Base-by-base conservation (phyloP, 1,140 invertebrate species). In the Odontomachus brunneus region DNA sequence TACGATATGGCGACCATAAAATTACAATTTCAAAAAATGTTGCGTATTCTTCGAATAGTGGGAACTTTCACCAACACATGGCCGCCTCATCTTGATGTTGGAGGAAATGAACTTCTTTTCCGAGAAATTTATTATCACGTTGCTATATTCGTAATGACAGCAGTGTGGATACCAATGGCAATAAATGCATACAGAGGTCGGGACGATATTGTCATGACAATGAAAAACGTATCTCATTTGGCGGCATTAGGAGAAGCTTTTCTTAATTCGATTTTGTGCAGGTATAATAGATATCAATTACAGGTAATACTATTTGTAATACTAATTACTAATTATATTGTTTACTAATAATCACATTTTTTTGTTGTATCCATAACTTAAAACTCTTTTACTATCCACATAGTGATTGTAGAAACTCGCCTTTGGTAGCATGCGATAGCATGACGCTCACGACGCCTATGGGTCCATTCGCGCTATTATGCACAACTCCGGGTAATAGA, bases 101-200 rank as follows among this genome's bases (percentile, higher is more conserved):
- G 24, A 29, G 53, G 14, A 53, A 69, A 51, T 24, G 66, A 51
- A 24, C 48, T 51, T 12, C 11, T 69, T 53, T 15, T 69, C 26
- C 66, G 66, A 2, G 15, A 69, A 51, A 24, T 69, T 69, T 69
- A 69, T 49, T 69, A 69, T 29, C 51, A 69, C 19, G 2, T 19
- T 29, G 66, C 66, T 26, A 51, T 69, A n/a, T 69, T 69, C 0
- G 29, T 69, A 69, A n/a, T 69, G 9, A 3, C 22, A 26, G 2
- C 48, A 69, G 17, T 69, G 7, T 69, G 44, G 66, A 69, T 53
- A 51, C 24, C 24, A 51, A 69, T 69, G 48, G 14, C 22, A 14
- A 69, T 69, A 29, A 69, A 12, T 4, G 19, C 48, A 17, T 69
- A 29, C 3, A 69, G 14, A 24, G 29, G 24, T 53, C 66, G 48